Base-by-base conservation (phyloP, 2,113 vertebrate species). In the Siphamia tubifer region DNA sequence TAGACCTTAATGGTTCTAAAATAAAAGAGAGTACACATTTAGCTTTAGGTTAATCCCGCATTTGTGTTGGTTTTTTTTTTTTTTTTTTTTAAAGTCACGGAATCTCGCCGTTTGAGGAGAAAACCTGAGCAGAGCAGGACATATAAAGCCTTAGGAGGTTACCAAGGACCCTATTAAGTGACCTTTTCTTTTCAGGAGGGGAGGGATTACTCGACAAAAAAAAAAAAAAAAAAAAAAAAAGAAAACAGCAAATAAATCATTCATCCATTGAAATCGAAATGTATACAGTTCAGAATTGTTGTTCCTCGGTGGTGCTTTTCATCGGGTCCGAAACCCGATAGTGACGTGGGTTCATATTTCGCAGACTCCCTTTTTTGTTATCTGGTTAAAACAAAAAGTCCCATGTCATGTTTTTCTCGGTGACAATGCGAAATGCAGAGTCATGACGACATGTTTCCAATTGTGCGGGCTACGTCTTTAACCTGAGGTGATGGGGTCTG, bases 261-360 rank as follows among this genome's bases (percentile, higher is more conserved):
- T 44, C 43, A 36, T 11, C 60, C 48, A 55, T 63, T 80, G 70
- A 84, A 70, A 52, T 13, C 13, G 35, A 70, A 66, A 72, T 43
- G 67, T 52, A 74, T 53, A 61, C 36, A 7, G 44, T 60, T 68
- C 40, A 58, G 44, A 25, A 64, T 47, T 54, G 58, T 51, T 70
- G 23, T 60, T 69, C 47, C 23, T 66, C 63, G 30, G 39, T 38
- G 19, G 12, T 5, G 40, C 53, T 71, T 76, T 77, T 86, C 69
- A 76, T 66, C 8, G 1, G 20, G n/a, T 28, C 3, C 7, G 82
- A 54, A 86, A 90, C 60, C 45, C 17, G 82, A 91, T 69, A 54
- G 51, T 1, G 3, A 34, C 38, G 52, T 8, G 5, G 65, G 86
- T 12, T 88, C 72, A n/a, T 43, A 35, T 91, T 88, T 79, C 81